These are phyloP conservation scores for Raja brachyura DNA, from an alignment of 2,113 vertebrate genomes.

Conservation along the genomic window DNA sequence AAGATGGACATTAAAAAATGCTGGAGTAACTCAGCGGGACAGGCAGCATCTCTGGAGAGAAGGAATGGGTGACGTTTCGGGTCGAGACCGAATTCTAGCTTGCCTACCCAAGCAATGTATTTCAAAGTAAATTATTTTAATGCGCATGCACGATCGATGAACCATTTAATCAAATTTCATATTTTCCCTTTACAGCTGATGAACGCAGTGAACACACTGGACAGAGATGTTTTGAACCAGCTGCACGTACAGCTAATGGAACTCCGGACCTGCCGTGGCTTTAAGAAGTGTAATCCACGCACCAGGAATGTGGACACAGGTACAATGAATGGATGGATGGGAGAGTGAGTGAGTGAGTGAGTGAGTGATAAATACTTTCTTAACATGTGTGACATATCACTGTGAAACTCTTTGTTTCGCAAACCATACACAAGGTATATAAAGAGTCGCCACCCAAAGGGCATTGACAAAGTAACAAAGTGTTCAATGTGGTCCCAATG, in stretches of 20 bases:
- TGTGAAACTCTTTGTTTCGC: too few relatives aligned
- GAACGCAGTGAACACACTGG: conserved; percentile 78
- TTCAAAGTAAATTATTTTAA: background rate
- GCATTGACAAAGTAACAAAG: too few relatives aligned
- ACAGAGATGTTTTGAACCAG: conserved; percentile 76
- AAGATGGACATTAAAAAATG: too few relatives aligned
- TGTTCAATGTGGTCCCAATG: too few relatives aligned
- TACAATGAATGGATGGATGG: conserved; percentile 46
- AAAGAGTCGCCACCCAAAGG: too few relatives aligned
- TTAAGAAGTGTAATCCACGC: conserved; percentile 81
- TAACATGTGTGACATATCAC: too few relatives aligned
- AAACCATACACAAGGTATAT: too few relatives aligned
- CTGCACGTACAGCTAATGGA: conserved; percentile 87
- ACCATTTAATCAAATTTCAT: background rate
- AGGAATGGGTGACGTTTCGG: too few relatives aligned
- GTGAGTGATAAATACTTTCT: too few relatives aligned
- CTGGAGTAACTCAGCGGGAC: too few relatives aligned
- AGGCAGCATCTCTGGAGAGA: background rate
- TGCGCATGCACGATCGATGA: background rate
- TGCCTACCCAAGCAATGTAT: background rate
- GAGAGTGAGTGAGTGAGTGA: too few relatives aligned
- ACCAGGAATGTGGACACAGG: conserved; percentile 77
- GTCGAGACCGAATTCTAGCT: background rate
- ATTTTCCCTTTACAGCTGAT: conserved; percentile 63
- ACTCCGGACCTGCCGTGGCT: conserved; percentile 81